phyloP scores from a whole-genome alignment of 2,888 invertebrate genomes.

The Limenitis camilla region DNA sequence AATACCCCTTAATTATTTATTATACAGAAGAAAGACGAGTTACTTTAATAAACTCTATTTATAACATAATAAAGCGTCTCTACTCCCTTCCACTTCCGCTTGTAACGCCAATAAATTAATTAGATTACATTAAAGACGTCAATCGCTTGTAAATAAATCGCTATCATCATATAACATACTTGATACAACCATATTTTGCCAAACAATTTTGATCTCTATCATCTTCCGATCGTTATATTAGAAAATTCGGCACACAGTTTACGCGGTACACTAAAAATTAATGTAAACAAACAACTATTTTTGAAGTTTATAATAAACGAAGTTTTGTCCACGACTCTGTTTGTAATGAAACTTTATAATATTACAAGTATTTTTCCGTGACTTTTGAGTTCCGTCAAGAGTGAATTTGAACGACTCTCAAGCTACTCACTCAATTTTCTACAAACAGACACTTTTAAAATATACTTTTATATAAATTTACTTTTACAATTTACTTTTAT shows the following conservation, averaged over 20 bases:
- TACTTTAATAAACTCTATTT: neutral
- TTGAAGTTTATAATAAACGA: constrained; percentile 53
- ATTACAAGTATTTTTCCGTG: too few species aligned
- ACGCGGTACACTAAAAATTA: constrained; percentile 56
- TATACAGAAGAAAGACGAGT: too few species aligned
- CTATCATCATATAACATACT: constrained; percentile 20
- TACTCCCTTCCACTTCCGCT: constrained; percentile 47
- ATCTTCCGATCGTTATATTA: constrained; percentile 18
- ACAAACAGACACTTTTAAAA: too few species aligned
- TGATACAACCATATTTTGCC: constrained; percentile 28
- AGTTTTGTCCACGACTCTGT: too few species aligned
- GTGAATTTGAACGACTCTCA: too few species aligned
- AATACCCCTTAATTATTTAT: too few species aligned
- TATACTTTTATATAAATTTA: too few species aligned
- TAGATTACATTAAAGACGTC: constrained; percentile 64
- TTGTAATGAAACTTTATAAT: too few species aligned
- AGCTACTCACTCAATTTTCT: too few species aligned
- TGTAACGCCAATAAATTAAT: constrained; percentile 70
- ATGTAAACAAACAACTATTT: constrained; percentile 65
- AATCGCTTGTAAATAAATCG: constrained; percentile 58
- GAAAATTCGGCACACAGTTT: constrained; percentile 65
- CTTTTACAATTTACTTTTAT: too few species aligned
- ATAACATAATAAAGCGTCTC: constrained; percentile 33
- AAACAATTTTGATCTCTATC: constrained; percentile 45
- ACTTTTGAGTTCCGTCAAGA: too few species aligned